Percentiles rank a stretch among this genome's conserved stretches.
Conservation (phyloP, 2,797 vertebrate genomes). For the Rhinoraja longicauda region DNA sequence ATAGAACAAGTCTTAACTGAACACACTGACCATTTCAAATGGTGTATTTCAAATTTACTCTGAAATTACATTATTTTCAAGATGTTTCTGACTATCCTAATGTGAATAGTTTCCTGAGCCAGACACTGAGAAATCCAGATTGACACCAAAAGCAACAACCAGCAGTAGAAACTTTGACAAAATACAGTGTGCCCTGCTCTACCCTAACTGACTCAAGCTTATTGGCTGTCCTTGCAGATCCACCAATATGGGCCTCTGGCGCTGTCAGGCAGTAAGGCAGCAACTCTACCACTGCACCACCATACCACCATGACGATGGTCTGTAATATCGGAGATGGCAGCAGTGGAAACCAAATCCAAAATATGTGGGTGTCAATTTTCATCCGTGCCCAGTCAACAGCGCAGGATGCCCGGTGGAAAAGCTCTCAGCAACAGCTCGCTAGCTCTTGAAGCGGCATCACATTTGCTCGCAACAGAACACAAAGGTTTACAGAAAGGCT, state of each 20-base stretch:
- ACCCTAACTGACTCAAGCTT: neutral
- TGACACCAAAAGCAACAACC: too few species aligned
- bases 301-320: neutral
- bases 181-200: neutral
- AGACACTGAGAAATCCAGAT: too few species aligned
- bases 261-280: too few species aligned
- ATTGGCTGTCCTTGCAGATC: neutral
- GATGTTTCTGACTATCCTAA: too few species aligned
- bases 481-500: conserved; percentile 29
- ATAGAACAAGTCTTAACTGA: too few species aligned
- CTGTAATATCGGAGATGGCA: neutral
- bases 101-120: too few species aligned
- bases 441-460: neutral
- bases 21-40: too few species aligned
- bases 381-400: neutral
- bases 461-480: neutral
- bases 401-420: neutral
- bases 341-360: neutral
- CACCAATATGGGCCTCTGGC: neutral
- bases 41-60: too few species aligned
- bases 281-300: too few species aligned
- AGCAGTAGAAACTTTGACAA: too few species aligned
- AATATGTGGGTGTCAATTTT: neutral
- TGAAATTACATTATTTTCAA: too few species aligned
- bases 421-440: neutral